These are phyloP conservation scores for Haplotaxodon microlepis DNA, from an alignment of 2,113 vertebrate species.

Conservation along the genomic window DNA sequence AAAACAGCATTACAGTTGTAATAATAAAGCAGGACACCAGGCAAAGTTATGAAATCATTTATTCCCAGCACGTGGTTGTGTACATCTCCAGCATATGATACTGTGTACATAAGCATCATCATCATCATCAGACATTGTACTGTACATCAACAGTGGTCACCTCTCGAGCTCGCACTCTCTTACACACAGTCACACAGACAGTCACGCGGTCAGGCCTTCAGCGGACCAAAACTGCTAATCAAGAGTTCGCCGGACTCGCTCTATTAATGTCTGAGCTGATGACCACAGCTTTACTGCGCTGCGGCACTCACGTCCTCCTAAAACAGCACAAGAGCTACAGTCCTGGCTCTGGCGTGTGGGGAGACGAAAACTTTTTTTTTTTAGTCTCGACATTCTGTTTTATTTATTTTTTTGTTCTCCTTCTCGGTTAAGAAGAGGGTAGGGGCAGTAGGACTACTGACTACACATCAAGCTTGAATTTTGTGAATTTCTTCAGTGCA, in stretches of 20 bases:
- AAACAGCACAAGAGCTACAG: conserved; percentile 48
- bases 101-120: conserved; percentile 66
- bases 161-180: conserved; percentile 29
- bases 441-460: conserved; percentile 41
- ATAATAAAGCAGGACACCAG: neutral
- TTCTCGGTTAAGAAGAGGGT: conserved; percentile 20
- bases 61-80: conserved; percentile 73
- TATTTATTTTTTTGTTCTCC: conserved; percentile 6
- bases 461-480: conserved; percentile 59
- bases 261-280: neutral
- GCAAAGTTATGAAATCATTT: conserved; percentile 72
- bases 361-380: conserved; percentile 12
- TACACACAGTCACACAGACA: conserved; percentile 5
- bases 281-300: conserved; percentile 10
- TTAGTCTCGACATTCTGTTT: conserved; percentile 4
- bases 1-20: neutral
- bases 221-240: conserved; percentile 10
- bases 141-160: conserved; percentile 64
- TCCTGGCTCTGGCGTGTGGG: conserved; percentile 42
- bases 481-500: conserved; percentile 63
- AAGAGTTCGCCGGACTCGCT: neutral
- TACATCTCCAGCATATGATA: conserved; percentile 68
- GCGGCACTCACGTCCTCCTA: conserved; percentile 11
- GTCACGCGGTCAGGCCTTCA: conserved; percentile 28
- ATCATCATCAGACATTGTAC: conserved; percentile 41